Conservation (phyloP, 2,888 invertebrate genomes). For the Pelosia muscerda region DNA sequence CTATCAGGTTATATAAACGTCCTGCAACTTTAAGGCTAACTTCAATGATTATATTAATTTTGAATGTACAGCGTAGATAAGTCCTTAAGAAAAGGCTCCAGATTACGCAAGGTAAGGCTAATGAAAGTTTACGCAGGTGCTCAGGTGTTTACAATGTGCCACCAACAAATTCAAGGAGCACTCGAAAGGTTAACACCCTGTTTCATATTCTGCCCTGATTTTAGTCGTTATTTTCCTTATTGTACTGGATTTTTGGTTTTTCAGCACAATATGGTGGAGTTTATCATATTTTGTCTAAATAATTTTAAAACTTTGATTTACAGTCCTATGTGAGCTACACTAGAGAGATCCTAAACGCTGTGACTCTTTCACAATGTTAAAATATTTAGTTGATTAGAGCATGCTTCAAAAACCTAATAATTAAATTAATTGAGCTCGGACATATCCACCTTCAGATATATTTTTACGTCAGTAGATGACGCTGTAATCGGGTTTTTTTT, state of each 20-base stretch:
- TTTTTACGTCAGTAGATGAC: no score
- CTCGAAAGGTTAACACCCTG: conserved; percentile 20
- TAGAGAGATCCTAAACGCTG: no score
- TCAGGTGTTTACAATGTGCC: conserved; percentile 21
- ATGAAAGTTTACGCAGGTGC: conserved; percentile 17
- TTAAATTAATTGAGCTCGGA: no score
- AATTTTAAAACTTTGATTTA: no score
- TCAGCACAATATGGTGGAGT: background rate
- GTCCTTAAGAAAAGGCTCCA: conserved; percentile 21
- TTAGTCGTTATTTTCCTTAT: conserved; percentile 19
- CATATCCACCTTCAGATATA: no score
- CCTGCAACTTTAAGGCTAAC: no score
- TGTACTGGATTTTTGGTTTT: conserved; percentile 8
- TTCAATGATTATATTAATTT: background rate
- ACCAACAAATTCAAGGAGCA: conserved; percentile 11
- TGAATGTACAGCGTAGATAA: background rate
- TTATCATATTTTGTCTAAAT: background rate
- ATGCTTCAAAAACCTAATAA: no score
- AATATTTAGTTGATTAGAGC: no score
- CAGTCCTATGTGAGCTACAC: no score
- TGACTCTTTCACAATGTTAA: no score
- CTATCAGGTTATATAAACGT: no score
- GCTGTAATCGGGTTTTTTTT: no score
- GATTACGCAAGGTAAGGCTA: background rate
- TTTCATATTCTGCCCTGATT: conserved; percentile 18